Base-by-base conservation (phyloP, 2,888 invertebrate genomes). In the Caenorhabditis japonica region DNA sequence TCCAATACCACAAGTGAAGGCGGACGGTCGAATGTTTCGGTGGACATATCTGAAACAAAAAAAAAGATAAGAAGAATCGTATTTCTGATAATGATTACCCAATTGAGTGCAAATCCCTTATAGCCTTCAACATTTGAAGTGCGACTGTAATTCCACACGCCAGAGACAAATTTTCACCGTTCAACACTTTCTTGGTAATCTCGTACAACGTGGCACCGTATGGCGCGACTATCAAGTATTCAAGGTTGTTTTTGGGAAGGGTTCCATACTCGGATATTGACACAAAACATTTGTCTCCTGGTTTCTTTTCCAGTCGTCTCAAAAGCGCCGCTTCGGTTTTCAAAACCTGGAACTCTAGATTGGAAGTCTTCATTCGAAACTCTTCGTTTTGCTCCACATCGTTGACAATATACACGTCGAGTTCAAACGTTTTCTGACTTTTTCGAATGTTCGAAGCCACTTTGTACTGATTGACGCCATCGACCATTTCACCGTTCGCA, bases 381-480 rank as follows among this genome's bases (percentile, higher is more conserved):
- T 66, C 66, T 8, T 66, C 66, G 3, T 12, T 12, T 19, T 23
- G 36, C 25, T 66, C 66, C 13, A 36, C 39, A 13, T 66, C 66
- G 13, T 51, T 56, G 10, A 66, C 51, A 23, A 25, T 17, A 25
- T 66, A 66, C 7, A 56, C 51, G 30, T 66, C 66, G 13, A 25
- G 4, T 15, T 66, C 66, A n/a, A 56, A 17, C 0, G 13, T n/a
- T 34, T 36, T 66, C 1, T 23, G 2, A 7, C 56, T 41, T 43
- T 44, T 41, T 1, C 44, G 25, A 13, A 58, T 41, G 25, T 43
- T 49, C 3, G 19, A 33, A 2, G 19, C 3, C 10, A 66, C 51
- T 15, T 56, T 56, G 38, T 56, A 66, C 44, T 66, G 66, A 21
- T 66, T 56, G 7, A 66, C 56, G 7, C 56, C 66, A 7, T 66